These are phyloP conservation scores for Gobio occitaniae DNA, from an alignment of 2,797 vertebrate species.

Conservation along the genomic window DNA sequence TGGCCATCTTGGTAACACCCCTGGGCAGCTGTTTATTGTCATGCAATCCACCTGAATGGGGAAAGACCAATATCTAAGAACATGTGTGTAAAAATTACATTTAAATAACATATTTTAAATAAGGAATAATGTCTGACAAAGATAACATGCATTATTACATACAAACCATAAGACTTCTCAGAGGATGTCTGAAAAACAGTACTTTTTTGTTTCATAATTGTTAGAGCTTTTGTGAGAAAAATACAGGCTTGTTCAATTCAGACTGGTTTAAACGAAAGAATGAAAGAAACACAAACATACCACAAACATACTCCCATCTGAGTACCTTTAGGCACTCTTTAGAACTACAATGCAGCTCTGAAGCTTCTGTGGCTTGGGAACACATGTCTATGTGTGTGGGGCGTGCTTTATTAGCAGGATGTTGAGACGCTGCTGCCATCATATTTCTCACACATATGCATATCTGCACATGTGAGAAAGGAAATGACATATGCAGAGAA, in stretches of 20 bases:
- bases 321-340: background rate
- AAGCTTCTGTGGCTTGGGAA: conserved; percentile 24
- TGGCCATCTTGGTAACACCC: background rate
- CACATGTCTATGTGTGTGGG: conserved; percentile 25
- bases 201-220: background rate
- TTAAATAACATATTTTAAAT: background rate
- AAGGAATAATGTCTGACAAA: background rate
- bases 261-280: background rate
- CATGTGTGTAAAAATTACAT: background rate
- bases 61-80: background rate
- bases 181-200: background rate
- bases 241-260: background rate
- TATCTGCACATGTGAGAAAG: conserved; percentile 37
- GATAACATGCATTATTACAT: background rate
- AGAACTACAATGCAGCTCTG: background rate
- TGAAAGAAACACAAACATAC: background rate
- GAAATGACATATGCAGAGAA: conserved; percentile 38
- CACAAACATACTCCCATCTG: background rate
- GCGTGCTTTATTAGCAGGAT: conserved; percentile 67
- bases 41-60: background rate
- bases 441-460: conserved; percentile 72
- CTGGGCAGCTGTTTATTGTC: background rate
- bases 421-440: conserved; percentile 62
- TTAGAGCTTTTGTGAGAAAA: background rate
- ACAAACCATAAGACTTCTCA: background rate